Evolutionary conservation across 2,113 vertebrate species (phyloP).

Genomic region (Onychostoma macrolepis): DNA sequence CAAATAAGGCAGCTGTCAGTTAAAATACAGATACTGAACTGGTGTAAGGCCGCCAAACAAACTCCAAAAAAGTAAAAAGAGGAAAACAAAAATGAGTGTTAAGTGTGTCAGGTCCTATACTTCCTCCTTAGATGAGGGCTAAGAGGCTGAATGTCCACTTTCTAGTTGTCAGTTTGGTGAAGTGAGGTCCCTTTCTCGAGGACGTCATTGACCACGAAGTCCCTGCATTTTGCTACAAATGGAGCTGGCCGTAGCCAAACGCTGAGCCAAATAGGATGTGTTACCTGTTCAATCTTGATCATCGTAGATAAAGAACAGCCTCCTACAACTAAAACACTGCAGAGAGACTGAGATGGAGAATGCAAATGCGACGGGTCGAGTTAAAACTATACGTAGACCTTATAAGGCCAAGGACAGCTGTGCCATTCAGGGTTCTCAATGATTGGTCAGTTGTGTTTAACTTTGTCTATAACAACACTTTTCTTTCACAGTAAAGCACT

Average conservation of each 20-base stretch:
- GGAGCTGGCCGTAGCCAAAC: background rate
- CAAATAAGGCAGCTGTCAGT: constrained; percentile 66
- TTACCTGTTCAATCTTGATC: background rate
- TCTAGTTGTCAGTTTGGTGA: constrained; percentile 7
- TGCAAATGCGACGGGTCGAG: background rate
- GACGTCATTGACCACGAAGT: background rate
- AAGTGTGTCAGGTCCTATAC: constrained; percentile 42
- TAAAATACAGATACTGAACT: constrained; percentile 68
- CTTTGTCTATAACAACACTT: constrained; percentile 43
- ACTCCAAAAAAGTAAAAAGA: background rate
- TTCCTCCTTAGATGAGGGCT: background rate
- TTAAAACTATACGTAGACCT: constrained; percentile 7
- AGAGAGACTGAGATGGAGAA: constrained; percentile 5
- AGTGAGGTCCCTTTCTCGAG: constrained; percentile 21
- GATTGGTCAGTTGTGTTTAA: constrained; percentile 33
- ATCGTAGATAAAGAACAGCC: background rate
- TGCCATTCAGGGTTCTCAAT: constrained; percentile 16
- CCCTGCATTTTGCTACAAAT: constrained; percentile 25
- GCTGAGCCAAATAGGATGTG: background rate
- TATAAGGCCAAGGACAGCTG: background rate
- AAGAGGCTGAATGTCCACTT: constrained; percentile 8
- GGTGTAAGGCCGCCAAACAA: constrained; percentile 19
- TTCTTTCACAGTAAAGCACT: constrained; percentile 19
- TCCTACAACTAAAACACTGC: constrained; percentile 42
- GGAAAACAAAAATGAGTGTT: constrained; percentile 61